Evolutionary conservation across 2,113 vertebrate species (phyloP).

Genomic region (Gnathonemus longibarbis): DNA sequence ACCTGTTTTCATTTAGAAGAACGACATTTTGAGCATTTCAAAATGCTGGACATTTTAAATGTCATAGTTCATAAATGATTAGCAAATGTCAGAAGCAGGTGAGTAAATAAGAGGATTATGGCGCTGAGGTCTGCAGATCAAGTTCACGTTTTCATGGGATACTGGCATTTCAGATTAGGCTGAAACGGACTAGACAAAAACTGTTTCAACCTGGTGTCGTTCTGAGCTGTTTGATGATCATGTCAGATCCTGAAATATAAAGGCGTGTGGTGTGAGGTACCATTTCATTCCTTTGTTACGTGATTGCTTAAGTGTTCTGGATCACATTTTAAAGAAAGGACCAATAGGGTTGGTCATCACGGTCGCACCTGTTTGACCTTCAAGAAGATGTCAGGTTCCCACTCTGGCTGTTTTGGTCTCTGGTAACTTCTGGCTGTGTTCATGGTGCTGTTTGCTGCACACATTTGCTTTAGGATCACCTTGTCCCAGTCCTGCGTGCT

Average conservation of each 20-base stretch:
- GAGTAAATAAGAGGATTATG: conserved; percentile 49
- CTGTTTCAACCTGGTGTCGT: not conserved
- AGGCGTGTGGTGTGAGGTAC: not conserved
- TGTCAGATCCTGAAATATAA: not conserved
- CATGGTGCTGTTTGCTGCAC: not conserved
- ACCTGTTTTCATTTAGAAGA: conserved; percentile 40
- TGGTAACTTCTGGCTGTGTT: not conserved
- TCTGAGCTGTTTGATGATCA: not conserved
- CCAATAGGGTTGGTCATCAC: not conserved
- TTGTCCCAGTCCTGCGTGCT: conserved; percentile 26
- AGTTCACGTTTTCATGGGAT: not conserved
- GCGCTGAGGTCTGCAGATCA: conserved; percentile 45
- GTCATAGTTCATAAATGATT: conserved; percentile 51
- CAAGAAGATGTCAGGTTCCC: not conserved
- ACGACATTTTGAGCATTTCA: conserved; percentile 40
- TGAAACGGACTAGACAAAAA: not conserved
- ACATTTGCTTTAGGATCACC: conserved; percentile 24
- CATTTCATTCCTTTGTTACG: not conserved
- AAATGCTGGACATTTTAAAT: conserved; percentile 45
- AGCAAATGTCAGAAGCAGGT: conserved; percentile 49
- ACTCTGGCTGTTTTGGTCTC: too few species aligned
- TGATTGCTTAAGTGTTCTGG: not conserved
- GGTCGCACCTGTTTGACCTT: not conserved
- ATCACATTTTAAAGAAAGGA: not conserved
- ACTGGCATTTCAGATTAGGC: not conserved